Conservation (phyloP, 2,113 vertebrate genomes). For the Telmatochromis brichardi region DNA sequence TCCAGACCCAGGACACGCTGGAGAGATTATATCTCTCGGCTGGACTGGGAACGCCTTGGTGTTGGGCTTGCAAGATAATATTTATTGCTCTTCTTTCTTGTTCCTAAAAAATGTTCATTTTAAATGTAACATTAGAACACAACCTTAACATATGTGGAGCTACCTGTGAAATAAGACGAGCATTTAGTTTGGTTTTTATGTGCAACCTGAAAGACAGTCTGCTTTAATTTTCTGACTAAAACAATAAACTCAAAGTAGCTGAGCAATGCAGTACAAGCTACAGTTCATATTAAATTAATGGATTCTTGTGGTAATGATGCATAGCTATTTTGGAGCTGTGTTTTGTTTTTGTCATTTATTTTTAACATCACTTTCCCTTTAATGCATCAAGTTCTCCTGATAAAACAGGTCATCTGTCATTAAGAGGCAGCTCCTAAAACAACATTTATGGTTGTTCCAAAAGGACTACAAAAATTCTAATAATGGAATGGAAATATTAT, state of each 20-base stretch:
- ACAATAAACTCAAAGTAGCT: background rate
- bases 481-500: background rate
- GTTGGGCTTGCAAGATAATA: background rate
- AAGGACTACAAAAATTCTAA: background rate
- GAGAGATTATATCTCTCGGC: too few relatives aligned
- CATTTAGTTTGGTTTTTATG: background rate
- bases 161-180: background rate
- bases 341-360: background rate
- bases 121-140: background rate
- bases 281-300: background rate
- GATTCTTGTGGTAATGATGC: background rate
- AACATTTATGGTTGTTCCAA: background rate
- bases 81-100: background rate
- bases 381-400: background rate
- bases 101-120: background rate
- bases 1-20: too few relatives aligned
- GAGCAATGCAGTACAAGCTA: background rate
- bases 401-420: background rate
- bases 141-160: background rate
- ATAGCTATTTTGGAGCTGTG: background rate
- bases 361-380: background rate
- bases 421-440: background rate
- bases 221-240: background rate
- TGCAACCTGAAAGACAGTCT: background rate
- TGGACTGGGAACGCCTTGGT: too few relatives aligned